Evolutionary conservation across 2,888 invertebrate genomes (phyloP).

Genomic region (Stenodera caucasica): DNA sequence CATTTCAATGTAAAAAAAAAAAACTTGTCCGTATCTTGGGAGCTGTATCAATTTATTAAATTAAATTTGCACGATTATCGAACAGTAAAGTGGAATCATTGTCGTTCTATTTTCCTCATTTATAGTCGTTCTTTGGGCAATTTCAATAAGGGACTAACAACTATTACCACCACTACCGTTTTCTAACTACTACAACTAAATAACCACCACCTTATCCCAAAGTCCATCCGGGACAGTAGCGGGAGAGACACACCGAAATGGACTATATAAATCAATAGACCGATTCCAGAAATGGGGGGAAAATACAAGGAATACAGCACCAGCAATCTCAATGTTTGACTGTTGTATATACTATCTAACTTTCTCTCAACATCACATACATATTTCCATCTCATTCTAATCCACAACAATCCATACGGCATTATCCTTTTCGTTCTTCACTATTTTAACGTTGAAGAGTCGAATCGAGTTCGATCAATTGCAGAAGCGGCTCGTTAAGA

Average conservation of each 20-base stretch:
- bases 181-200: background rate
- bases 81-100: background rate
- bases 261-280: conserved; percentile 53
- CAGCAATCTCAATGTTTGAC: conserved; percentile 51
- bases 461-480: conserved; percentile 56
- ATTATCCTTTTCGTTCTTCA: conserved; percentile 45
- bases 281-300: conserved; percentile 44
- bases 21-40: background rate
- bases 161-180: background rate
- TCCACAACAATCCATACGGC: conserved; percentile 46
- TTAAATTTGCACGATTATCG: conserved; percentile 21
- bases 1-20: conserved; percentile 23
- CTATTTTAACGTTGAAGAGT: conserved; percentile 29
- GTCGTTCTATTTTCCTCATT: background rate
- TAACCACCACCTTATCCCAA: conserved; percentile 6
- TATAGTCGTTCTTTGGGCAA: background rate
- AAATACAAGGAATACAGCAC: conserved; percentile 31
- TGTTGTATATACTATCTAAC: conserved; percentile 35
- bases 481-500: conserved; percentile 53
- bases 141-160: background rate
- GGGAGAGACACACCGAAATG: conserved; percentile 40
- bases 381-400: conserved; percentile 17
- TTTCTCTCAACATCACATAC: conserved; percentile 34
- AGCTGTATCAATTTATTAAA: conserved; percentile 11
- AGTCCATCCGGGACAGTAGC: conserved; percentile 37